A percentile compares a stretch with the other conserved stretches of the same genome.
phyloP scores from a whole-genome alignment of 2,113 vertebrate genomes.

The Speoplatyrhinus poulsoni region DNA sequence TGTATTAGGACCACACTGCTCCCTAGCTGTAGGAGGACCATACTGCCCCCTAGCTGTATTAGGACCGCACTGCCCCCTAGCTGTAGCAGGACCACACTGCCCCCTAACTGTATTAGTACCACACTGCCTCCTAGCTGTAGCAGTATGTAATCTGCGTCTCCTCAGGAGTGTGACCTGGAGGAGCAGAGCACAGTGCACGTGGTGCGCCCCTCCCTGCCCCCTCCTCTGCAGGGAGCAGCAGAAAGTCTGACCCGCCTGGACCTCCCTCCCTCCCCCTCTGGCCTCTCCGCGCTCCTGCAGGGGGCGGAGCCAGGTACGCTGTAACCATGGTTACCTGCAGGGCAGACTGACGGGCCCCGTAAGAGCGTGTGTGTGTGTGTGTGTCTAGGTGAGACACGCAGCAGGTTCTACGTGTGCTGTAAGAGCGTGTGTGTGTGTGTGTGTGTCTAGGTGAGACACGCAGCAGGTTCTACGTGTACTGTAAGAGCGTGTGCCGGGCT shows the following conservation, averaged over 20 bases:
- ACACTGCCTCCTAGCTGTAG: too few species aligned
- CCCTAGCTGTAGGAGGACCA: not conserved
- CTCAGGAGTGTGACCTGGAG: slow-evolving; percentile 54
- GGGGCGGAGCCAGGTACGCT: not conserved
- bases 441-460: slow-evolving; percentile 70
- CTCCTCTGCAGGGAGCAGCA: not conserved
- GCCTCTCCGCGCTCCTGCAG: not conserved
- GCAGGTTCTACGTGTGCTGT: slow-evolving; percentile 69
- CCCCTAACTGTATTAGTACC: too few species aligned
- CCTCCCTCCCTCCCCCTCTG: not conserved
- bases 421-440: slow-evolving; percentile 11
- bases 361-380: slow-evolving; percentile 20
- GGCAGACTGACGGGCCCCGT: not conserved
- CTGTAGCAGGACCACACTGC: not conserved
- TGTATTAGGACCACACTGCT: too few species aligned
- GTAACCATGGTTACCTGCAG: not conserved
- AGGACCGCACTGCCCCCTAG: too few species aligned
- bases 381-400: slow-evolving; percentile 74
- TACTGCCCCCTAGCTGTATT: too few species aligned
- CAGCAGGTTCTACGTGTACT: slow-evolving; percentile 89
- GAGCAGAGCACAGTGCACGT: slow-evolving; percentile 66
- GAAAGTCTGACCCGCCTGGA: not conserved
- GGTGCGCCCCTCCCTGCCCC: slow-evolving; percentile 1
- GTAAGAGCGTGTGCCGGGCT: slow-evolving; percentile 81
- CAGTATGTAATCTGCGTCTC: not conserved